Evolutionary conservation across 1,140 invertebrate genomes (phyloP), one percentile per base, ranked within the genome.

Genomic region (Drosophila sproati): DNA sequence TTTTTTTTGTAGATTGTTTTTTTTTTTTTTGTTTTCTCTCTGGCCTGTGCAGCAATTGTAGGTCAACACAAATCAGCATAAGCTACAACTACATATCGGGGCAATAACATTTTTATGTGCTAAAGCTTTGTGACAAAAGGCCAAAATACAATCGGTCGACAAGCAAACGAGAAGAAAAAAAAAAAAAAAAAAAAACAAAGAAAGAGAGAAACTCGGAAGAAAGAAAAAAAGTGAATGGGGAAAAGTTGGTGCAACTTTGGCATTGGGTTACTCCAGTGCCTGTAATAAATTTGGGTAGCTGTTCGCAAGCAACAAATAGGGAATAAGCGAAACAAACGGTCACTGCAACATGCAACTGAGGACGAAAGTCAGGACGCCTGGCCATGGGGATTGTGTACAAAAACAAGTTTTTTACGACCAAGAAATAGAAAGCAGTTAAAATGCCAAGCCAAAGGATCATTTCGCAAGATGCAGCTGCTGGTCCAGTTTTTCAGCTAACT

Each of bases 31-130:
- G 31, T 31, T 29, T 56, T 56, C 5, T 8, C 39, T 56, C 29
- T 57, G 51, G 74, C 48, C 54, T 56, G 41, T 68, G 67, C 64
- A 55, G 70, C 73, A 67, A 80, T 80, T 81, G 59, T 83, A 43
- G 83, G 83, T 83, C 77, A 88, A 77, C 85, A 80, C 77, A 88
- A 89, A 88, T 89, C 85, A 88, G 83, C 85, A 88, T 88, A 88
- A 89, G 80, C 77, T 73, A 78, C 71, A 82, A 87, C 82, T 86
- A 75, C 77, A 86, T 79, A 85, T 85, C 82, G 78, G 82, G 82
- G 78, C 83, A 88, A 88, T 88, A 87, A 83, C 85, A 89, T 89
- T 88, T 88, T 88, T 89, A 88, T 83, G 85, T 89, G 85, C 83
- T 88, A 88, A 80, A 88, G 85, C 83, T 88, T 74, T 88, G 82